Conservation (phyloP, 2,113 vertebrate genomes). For the Pachycephala philippinensis region DNA sequence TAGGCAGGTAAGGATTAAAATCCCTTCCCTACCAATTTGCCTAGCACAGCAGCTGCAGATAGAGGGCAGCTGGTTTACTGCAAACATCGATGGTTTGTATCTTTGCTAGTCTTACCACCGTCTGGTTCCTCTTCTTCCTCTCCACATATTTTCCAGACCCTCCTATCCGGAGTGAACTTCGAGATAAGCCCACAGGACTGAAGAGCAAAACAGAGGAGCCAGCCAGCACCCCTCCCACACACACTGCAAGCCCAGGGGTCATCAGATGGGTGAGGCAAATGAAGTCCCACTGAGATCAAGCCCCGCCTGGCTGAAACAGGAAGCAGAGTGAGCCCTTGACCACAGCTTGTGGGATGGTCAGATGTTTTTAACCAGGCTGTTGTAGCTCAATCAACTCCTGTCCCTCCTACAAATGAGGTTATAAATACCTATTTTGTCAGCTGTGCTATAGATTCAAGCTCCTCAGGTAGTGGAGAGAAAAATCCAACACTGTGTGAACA, state of each 20-base stretch:
- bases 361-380: background rate
- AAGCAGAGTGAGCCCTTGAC: background rate
- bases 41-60: background rate
- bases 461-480: background rate
- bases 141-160: background rate
- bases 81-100: fast-evolving
- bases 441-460: background rate
- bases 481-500: background rate
- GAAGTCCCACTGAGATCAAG: background rate
- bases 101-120: background rate
- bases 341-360: background rate
- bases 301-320: background rate
- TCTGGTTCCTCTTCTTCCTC: background rate
- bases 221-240: background rate
- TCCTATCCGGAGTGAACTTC: fast-evolving
- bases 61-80: background rate
- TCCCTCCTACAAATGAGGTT: background rate
- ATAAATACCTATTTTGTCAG: background rate
- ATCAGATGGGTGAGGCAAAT: background rate
- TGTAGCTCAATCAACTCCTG: background rate
- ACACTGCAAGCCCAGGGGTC: background rate
- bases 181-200: background rate
- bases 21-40: background rate
- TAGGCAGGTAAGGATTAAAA: background rate
- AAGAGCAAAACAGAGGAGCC: background rate